phyloP scores from a whole-genome alignment of 2,113 vertebrate genomes.

The Promerops cafer region DNA sequence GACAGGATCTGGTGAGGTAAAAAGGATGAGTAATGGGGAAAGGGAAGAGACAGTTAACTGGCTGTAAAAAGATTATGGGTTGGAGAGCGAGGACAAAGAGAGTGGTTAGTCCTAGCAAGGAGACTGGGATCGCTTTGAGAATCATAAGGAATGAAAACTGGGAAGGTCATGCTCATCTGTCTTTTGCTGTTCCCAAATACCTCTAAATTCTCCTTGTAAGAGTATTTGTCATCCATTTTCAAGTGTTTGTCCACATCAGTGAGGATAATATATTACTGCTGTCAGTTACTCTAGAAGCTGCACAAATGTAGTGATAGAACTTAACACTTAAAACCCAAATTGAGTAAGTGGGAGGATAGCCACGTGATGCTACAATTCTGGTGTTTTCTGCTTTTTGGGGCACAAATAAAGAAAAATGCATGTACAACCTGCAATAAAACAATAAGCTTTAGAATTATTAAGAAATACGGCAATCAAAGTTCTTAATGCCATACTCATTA shows the following conservation, averaged over 20 bases:
- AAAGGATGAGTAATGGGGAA: background rate
- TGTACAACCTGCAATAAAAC: background rate
- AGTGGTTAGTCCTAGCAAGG: background rate
- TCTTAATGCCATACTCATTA: background rate
- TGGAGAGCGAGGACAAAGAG: background rate
- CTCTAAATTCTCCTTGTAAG: background rate
- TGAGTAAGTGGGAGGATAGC: background rate
- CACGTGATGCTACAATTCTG: background rate
- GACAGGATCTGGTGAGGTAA: background rate
- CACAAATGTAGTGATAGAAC: background rate
- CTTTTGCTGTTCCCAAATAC: background rate
- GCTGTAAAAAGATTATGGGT: background rate
- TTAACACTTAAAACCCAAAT: background rate
- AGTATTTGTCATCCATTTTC: slow-evolving; percentile 24
- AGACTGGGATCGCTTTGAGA: background rate
- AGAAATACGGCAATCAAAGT: background rate
- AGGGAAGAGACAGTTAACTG: background rate
- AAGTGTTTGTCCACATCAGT: slow-evolving; percentile 33
- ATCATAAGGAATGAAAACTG: background rate
- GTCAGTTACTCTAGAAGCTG: slow-evolving; percentile 18
- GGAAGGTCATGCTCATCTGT: slow-evolving; percentile 28
- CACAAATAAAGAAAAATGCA: background rate
- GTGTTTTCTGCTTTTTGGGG: background rate
- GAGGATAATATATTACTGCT: slow-evolving; percentile 24
- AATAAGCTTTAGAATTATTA: background rate